Base-by-base conservation (phyloP, 2,888 invertebrate genomes). In the Dicyrtomina minuta region DNA sequence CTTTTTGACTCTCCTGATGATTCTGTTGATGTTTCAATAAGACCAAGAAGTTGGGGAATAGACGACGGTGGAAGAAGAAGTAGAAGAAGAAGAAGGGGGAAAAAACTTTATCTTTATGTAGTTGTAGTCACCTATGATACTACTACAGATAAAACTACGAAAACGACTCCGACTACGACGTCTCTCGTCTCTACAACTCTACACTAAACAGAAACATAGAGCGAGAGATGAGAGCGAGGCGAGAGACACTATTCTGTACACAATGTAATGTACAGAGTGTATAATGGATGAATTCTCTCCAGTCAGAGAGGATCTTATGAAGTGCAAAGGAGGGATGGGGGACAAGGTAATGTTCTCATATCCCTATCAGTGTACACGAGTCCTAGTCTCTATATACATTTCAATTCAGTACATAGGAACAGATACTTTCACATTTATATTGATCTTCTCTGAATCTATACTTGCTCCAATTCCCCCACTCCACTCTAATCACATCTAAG, bases 361-460 rank as follows among this genome's bases (percentile, higher is more conserved):
- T n/a, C n/a, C n/a, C n/a, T n/a, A n/a, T n/a, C n/a, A n/a, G n/a
- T n/a, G n/a, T n/a, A n/a, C n/a, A n/a, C n/a, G n/a, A n/a, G n/a
- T n/a, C n/a, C n/a, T n/a, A n/a, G n/a, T n/a, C n/a, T n/a, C n/a
- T n/a, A n/a, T n/a, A n/a, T n/a, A n/a, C n/a, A n/a, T n/a, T n/a
- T n/a, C n/a, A n/a, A n/a, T n/a, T n/a, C n/a, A n/a, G n/a, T n/a
- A n/a, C n/a, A 33, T 8, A 33, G 33, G 33, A 33, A 33, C 4
- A 33, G 8, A 33, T 33, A 33, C 4, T 3, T 33, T 5, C 3
- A 5, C 4, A 5, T 33, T 8, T 33, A 33, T 62, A 62, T 62
- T 62, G 62, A 62, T 62, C 62, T 49, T 49, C 13, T 26, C 43
- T 43, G 49, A 62, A 62, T 44, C 62, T 49, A 62, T 46, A 49